Evolutionary conservation across 2,797 vertebrate species (phyloP).

Genomic region (Trematomus bernacchii): DNA sequence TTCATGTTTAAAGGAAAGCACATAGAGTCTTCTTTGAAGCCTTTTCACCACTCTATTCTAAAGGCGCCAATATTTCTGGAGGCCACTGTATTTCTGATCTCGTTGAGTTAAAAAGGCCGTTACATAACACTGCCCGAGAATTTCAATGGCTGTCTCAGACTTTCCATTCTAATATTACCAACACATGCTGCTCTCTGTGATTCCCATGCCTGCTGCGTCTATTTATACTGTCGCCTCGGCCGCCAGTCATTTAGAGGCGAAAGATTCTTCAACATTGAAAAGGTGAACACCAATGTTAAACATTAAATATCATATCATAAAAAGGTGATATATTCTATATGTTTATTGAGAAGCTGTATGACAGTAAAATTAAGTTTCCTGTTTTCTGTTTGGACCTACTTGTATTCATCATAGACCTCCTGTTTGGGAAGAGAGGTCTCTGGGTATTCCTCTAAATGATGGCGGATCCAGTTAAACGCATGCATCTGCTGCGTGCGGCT

Average conservation of each 20-base stretch:
- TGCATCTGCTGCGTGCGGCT: conserved; percentile 98
- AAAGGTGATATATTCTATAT: background rate
- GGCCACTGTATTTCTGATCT: conserved; percentile 76
- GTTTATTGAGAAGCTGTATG: background rate
- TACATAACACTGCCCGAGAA: conserved; percentile 78
- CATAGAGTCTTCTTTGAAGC: conserved; percentile 39
- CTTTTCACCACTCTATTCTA: conserved; percentile 60
- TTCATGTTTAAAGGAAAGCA: conserved; percentile 1
- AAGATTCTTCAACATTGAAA: conserved; percentile 54
- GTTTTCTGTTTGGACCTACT: conserved; percentile 85
- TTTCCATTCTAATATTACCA: conserved; percentile 87
- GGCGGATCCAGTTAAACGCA: conserved; percentile 97
- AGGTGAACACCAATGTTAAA: conserved; percentile 14
- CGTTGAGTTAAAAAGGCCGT: conserved; percentile 76
- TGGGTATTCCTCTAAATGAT: conserved; percentile 96
- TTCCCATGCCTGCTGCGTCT: conserved; percentile 75
- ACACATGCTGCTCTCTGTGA: conserved; percentile 81
- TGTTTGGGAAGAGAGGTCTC: conserved; percentile 99
- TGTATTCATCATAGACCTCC: conserved; percentile 99
- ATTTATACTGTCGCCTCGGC: conserved; percentile 79
- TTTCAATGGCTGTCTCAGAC: conserved; percentile 83
- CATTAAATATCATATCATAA: conserved; percentile 14
- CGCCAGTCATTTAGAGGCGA: conserved; percentile 59
- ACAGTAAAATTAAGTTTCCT: background rate
- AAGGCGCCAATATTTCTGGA: conserved; percentile 77